Percentiles rank a stretch among this genome's conserved stretches.
Conservation (phyloP, 2,113 vertebrate species). For the Cheirogaleus medius region DNA sequence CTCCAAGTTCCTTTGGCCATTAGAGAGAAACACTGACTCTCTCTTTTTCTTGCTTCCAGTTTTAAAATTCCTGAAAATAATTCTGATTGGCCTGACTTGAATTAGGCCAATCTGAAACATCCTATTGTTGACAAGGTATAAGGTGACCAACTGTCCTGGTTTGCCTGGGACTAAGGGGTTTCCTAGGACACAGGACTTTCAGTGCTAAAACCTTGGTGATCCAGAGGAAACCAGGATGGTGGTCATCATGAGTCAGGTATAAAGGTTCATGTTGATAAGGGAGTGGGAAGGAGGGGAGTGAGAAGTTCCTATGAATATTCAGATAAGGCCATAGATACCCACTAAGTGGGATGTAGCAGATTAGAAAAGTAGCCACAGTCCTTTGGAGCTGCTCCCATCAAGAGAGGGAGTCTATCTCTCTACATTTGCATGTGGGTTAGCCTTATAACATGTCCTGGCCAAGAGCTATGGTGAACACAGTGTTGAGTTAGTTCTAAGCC, state of each 20-base stretch:
- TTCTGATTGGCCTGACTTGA: neutral
- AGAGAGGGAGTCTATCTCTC: conserved; percentile 6
- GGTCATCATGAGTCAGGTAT: neutral
- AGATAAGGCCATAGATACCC: neutral
- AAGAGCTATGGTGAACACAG: neutral
- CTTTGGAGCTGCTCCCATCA: neutral
- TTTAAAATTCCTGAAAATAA: conserved; percentile 37
- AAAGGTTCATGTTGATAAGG: neutral
- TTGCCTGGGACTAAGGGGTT: neutral
- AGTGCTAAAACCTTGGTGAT: neutral
- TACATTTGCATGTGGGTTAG: neutral
- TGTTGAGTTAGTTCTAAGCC: neutral
- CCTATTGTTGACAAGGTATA: neutral
- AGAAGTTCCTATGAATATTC: neutral
- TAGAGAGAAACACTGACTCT: neutral
- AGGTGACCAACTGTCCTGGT: neutral
- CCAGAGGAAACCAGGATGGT: neutral
- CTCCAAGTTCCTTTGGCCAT: neutral
- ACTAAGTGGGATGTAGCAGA: neutral
- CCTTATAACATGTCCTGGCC: neutral
- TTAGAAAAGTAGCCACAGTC: neutral
- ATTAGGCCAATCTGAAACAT: neutral
- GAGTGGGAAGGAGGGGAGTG: neutral
- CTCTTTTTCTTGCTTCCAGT: neutral
- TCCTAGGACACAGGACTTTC: neutral